Evolutionary conservation across 1,140 invertebrate genomes (phyloP).

Genomic region (Drosophila prosaltans): DNA sequence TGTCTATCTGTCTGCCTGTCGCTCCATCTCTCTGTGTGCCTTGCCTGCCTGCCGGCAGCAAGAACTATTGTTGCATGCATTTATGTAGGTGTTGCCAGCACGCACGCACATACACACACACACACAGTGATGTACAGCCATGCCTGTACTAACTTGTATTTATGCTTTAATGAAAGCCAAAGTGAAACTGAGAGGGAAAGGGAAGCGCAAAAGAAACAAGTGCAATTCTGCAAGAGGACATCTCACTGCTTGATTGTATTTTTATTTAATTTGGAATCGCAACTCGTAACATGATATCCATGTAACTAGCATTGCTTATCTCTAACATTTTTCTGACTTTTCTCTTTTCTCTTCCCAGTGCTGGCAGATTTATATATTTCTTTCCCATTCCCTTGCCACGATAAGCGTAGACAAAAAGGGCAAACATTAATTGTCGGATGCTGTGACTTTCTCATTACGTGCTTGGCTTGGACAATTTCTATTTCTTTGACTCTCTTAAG

Average conservation of each 20-base stretch:
- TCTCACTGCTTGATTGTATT: constrained; percentile 61
- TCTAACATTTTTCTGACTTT: neutral
- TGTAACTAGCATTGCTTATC: constrained; percentile 24
- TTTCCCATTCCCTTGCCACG: constrained; percentile 9
- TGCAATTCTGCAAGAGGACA: constrained; percentile 46
- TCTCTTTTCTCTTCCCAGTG: neutral
- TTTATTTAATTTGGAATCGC: constrained; percentile 65
- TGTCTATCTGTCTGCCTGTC: constrained; percentile 38
- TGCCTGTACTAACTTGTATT: constrained; percentile 15
- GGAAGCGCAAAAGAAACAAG: constrained; percentile 3
- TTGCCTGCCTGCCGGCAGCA: constrained; percentile 12
- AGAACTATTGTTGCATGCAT: constrained; percentile 65
- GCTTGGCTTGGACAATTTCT: constrained; percentile 32
- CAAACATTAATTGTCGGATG: constrained; percentile 62
- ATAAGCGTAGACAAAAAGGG: constrained; percentile 45
- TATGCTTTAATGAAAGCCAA: constrained; percentile 41
- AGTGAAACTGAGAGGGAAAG: constrained; percentile 8
- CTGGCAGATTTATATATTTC: neutral
- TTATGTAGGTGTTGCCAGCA: constrained; percentile 77
- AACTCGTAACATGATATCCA: constrained; percentile 27
- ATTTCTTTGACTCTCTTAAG: constrained; percentile 13
- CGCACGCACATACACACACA: constrained; percentile 40
- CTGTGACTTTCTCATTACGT: constrained; percentile 67
- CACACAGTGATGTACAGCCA: constrained; percentile 23
- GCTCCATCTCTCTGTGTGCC: constrained; percentile 15